Base-by-base conservation (phyloP, 2,797 vertebrate species). In the Syngnathus acus region DNA sequence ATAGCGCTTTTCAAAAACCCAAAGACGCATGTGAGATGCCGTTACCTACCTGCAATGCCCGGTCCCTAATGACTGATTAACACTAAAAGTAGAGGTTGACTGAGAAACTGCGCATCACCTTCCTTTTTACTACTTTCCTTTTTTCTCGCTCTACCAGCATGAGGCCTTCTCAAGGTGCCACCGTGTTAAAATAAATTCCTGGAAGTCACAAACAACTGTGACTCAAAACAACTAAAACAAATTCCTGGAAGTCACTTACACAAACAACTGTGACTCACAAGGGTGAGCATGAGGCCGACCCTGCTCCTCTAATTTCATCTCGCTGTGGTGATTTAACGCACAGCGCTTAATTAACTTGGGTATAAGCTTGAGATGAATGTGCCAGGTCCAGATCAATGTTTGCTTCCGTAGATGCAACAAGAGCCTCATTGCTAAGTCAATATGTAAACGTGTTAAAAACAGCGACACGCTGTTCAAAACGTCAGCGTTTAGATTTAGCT, bases 301-400 rank as follows among this genome's bases (percentile, higher is more conserved):
- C 16, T n/a, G 63, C 69, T 74, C 61, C 40, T 50, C 64, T 65
- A 8, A 38, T 77, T 78, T 80, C 68, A 50, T 42, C 68, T 67
- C 69, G 42, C 51, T 61, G 67, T 68, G 45, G 72, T 71, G 71
- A 81, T 82, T 79, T 68, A 71, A 47, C 42, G 64, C 61, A 50
- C 50, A 65, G 16, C 50, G 71, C 65, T 75, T 81, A 72, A 82
- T 87, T 74, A 81, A 66, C 39, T 69, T 69, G 73, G 60, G 45
- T 26, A 63, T 62, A 62, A 67, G 65, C 51, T 23, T 67, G 61
- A 64, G 53, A 42, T 72, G 65, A 37, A 67, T 70, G 68, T 65
- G 53, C 5, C 4, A 2, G 39, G 10, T 42, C 59, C 19, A 10
- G 38, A n/a, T 60, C 39, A 38, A 60, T 40, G 58, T 39, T 11